phyloP scores from a whole-genome alignment of 1,140 invertebrate species.

The Musca domestica region DNA sequence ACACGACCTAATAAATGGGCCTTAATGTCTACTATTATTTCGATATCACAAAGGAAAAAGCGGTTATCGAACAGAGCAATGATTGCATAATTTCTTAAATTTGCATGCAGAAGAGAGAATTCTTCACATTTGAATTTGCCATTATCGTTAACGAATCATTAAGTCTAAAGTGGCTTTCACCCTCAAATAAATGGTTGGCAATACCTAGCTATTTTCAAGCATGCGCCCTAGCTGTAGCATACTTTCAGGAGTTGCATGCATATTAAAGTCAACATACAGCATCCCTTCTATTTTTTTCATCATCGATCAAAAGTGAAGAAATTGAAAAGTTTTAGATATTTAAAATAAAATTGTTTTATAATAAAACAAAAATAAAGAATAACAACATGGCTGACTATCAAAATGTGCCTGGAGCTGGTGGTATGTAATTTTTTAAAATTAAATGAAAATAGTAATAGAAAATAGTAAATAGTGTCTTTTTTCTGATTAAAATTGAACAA shows the following conservation, averaged over 20 bases:
- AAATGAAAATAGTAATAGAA: background rate
- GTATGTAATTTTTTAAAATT: constrained; percentile 23
- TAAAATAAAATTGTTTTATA: background rate
- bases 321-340: background rate
- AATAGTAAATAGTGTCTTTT: background rate
- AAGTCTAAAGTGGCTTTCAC: too few relatives aligned
- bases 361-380: background rate
- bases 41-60: too few relatives aligned
- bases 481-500: background rate
- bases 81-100: too few relatives aligned
- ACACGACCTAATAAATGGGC: too few relatives aligned
- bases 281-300: background rate
- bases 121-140: too few relatives aligned
- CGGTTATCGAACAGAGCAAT: too few relatives aligned
- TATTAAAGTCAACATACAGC: background rate
- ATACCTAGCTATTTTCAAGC: background rate
- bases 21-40: too few relatives aligned
- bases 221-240: background rate
- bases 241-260: constrained; percentile 1
- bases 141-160: too few relatives aligned
- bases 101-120: too few relatives aligned
- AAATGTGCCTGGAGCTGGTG: constrained; percentile 28
- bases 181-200: too few relatives aligned
- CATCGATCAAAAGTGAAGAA: background rate
- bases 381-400: constrained; percentile 33